phyloP scores from a whole-genome alignment of 2,113 vertebrate genomes.

The Lampris incognitus region DNA sequence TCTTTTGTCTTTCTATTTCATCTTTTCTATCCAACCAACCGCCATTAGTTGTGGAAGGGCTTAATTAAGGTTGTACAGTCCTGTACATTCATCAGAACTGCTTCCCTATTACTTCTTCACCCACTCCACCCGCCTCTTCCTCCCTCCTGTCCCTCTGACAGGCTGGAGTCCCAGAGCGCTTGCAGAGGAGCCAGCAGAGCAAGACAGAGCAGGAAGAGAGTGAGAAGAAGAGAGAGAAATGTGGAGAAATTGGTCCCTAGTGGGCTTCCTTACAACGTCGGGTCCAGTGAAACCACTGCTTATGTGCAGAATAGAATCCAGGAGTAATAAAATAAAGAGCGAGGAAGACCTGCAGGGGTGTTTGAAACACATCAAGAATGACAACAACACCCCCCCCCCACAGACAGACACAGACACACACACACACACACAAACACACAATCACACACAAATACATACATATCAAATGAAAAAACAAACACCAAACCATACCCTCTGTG shows the following conservation, averaged over 20 bases:
- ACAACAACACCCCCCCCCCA: slow-evolving; percentile 43
- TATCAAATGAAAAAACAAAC: slow-evolving; percentile 37
- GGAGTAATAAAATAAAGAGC: too few relatives aligned
- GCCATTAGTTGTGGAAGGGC: slow-evolving; percentile 24
- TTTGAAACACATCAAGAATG: slow-evolving; percentile 37
- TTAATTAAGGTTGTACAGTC: slow-evolving; percentile 54
- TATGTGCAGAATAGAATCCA: background rate
- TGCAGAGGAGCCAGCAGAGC: slow-evolving; percentile 65
- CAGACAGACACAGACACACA: background rate
- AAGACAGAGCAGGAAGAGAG: slow-evolving; percentile 54
- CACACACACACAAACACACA: slow-evolving; percentile 16
- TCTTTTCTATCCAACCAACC: background rate
- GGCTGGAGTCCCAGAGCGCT: slow-evolving; percentile 54
- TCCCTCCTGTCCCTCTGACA: slow-evolving; percentile 59
- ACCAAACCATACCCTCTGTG: slow-evolving; percentile 14
- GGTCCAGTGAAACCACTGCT: slow-evolving; percentile 19
- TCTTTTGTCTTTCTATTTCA: background rate
- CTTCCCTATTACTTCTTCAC: slow-evolving; percentile 32
- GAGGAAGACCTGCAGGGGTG: background rate
- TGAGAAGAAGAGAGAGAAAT: slow-evolving; percentile 51
- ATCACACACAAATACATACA: slow-evolving; percentile 22
- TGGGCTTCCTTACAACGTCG: slow-evolving; percentile 56
- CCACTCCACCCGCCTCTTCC: background rate
- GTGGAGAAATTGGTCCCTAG: slow-evolving; percentile 75
- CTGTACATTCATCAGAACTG: slow-evolving; percentile 10